These are phyloP conservation scores for Atta colombica DNA, from an alignment of 1,140 invertebrate genomes.

Conservation along the genomic window DNA sequence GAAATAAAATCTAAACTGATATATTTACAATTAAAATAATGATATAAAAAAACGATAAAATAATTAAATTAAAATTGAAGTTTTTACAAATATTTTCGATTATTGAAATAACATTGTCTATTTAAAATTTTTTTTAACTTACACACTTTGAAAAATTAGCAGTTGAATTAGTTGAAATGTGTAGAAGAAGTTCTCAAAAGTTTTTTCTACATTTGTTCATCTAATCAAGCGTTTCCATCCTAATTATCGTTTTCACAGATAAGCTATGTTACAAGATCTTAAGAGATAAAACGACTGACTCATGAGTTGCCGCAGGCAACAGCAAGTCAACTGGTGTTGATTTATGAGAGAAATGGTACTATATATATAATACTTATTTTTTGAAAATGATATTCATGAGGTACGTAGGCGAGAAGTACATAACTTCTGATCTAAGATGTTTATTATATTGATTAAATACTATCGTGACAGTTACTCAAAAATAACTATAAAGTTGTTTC, in stretches of 20 bases:
- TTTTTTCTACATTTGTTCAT: not conserved
- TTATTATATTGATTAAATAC: slow-evolving; percentile 34
- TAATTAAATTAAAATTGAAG: no score
- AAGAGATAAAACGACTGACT: slow-evolving; percentile 47
- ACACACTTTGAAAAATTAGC: not conserved
- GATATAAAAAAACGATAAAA: not conserved
- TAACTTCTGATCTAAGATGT: slow-evolving; percentile 44
- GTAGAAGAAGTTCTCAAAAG: not conserved
- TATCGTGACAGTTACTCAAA: not conserved
- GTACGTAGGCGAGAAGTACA: slow-evolving; percentile 20
- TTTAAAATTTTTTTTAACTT: not conserved
- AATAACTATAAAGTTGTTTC: not conserved
- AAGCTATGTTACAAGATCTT: slow-evolving; percentile 19
- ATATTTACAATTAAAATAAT: not conserved
- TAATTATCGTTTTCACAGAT: not conserved
- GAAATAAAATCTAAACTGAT: not conserved
- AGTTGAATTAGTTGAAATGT: not conserved
- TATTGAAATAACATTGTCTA: not conserved
- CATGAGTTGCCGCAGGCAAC: slow-evolving; percentile 33
- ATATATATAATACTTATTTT: slow-evolving; percentile 12
- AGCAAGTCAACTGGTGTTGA: slow-evolving; percentile 40
- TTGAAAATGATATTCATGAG: slow-evolving; percentile 28
- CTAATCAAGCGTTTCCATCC: slow-evolving; percentile 8
- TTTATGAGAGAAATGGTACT: slow-evolving; percentile 40
- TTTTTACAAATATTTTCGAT: not conserved